A percentile compares a stretch with the other conserved stretches of the same genome.
phyloP scores from a whole-genome alignment of 2,797 vertebrate species.

The Naso thynnoides region DNA sequence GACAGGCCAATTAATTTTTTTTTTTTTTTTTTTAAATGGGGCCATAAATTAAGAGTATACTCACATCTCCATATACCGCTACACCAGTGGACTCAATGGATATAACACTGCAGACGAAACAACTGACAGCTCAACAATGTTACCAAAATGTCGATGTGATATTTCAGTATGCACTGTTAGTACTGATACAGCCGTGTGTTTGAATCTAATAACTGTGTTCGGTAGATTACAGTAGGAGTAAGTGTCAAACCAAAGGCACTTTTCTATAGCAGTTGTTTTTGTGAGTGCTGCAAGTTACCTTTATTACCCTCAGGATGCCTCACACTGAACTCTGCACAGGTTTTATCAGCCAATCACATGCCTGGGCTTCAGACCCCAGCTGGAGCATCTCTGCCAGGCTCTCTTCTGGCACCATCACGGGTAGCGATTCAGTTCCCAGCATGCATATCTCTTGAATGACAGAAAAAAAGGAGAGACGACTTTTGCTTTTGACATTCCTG shows the following conservation, averaged over 20 bases:
- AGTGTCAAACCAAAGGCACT: not conserved
- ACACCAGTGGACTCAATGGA: no score
- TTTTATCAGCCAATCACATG: constrained; percentile 37
- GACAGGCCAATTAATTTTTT: no score
- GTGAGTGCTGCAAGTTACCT: not conserved
- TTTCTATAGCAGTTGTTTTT: not conserved
- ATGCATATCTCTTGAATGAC: constrained; percentile 6
- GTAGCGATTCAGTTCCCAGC: constrained; percentile 17
- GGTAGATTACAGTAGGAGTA: no score
- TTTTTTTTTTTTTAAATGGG: no score
- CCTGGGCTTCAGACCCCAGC: constrained; percentile 47
- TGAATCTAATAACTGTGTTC: no score
- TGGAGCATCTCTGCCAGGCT: constrained; percentile 28
- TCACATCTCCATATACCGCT: no score
- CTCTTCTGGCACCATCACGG: constrained; percentile 12
- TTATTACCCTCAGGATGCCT: not conserved
- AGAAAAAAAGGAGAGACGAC: not conserved
- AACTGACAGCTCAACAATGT: no score
- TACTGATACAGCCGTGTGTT: not conserved
- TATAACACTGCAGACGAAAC: no score
- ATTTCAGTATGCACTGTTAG: no score
- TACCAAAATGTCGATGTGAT: no score
- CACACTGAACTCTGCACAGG: not conserved
- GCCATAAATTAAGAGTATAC: no score
- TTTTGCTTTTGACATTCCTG: not conserved